Conservation (phyloP, 37 sponge, comb jelly and placozoan species). For the Axinella damicornis region DNA sequence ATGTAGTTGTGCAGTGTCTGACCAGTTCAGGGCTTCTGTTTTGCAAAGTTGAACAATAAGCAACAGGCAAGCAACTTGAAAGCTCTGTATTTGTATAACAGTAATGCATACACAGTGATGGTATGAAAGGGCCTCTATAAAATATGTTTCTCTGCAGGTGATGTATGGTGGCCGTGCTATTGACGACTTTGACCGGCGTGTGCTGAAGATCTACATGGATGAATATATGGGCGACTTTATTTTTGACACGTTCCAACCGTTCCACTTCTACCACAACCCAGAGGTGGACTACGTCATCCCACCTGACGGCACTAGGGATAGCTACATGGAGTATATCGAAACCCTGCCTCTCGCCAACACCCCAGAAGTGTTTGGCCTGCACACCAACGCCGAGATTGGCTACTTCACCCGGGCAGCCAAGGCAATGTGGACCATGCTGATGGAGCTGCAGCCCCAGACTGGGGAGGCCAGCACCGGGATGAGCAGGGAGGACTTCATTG, state of each 20-base stretch:
- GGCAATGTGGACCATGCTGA: constrained; percentile 94
- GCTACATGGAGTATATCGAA: constrained; percentile 92
- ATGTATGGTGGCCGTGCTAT: constrained; percentile 99
- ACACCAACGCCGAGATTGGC: constrained; percentile 98
- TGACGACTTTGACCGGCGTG: constrained; percentile 96
- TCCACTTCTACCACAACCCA: constrained; percentile 94
- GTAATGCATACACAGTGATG: too few relatives aligned
- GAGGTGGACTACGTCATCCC: constrained; percentile 96
- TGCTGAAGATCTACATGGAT: constrained; percentile 99
- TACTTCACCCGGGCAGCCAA: constrained; percentile 96
- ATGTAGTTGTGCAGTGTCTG: too few relatives aligned
- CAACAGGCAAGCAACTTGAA: too few relatives aligned
- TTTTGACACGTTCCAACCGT: constrained; percentile 99
- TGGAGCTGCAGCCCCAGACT: constrained; percentile 99
- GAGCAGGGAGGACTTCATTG: constrained; percentile 97
- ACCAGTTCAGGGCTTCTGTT: too few relatives aligned
- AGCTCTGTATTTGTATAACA: too few relatives aligned
- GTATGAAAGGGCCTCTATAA: too few relatives aligned
- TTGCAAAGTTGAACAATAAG: too few relatives aligned
- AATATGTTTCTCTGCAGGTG: constrained; percentile 78
- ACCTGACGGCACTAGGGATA: constrained; percentile 75
- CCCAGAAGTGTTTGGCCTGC: constrained; percentile 99
- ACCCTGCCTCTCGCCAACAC: constrained; percentile 94
- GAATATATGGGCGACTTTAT: constrained; percentile 99
- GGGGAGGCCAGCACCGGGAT: constrained; percentile 85